These are phyloP conservation scores for Pyxicephalus adspersus DNA, from an alignment of 2,113 vertebrate genomes.

Conservation along the genomic window DNA sequence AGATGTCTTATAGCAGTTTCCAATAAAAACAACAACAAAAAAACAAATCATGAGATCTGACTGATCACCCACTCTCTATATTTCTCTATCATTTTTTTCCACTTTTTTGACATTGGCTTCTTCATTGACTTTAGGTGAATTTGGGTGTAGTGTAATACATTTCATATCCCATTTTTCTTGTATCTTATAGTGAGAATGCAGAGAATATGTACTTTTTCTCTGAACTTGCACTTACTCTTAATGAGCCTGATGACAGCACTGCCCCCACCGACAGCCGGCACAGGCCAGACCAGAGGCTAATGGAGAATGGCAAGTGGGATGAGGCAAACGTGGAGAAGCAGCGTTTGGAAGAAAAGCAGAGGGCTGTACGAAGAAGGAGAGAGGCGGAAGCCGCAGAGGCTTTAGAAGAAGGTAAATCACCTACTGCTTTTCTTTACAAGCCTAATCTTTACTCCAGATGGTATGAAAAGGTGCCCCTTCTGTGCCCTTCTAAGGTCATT, in stretches of 20 bases:
- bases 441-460: no score
- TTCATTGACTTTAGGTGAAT: no score
- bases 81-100: no score
- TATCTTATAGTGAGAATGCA: conserved; percentile 79
- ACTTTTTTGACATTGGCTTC: no score
- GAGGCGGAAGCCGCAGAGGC: conserved; percentile 76
- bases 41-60: no score
- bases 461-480: no score
- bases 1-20: no score
- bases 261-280: conserved; percentile 91
- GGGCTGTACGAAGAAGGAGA: conserved; percentile 77
- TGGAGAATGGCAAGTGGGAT: conserved; percentile 93
- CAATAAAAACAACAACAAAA: no score
- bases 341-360: conserved; percentile 87
- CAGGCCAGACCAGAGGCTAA: conserved; percentile 89
- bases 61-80: no score
- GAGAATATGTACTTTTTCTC: conserved; percentile 98
- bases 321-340: conserved; percentile 92
- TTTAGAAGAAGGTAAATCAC: conserved; percentile 78
- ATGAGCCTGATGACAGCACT: conserved; percentile 81
- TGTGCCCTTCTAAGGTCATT: no score
- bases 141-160: no score
- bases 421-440: no score
- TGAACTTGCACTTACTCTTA: conserved; percentile 89
- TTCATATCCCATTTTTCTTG: not conserved